Percentiles rank a stretch among this genome's conserved stretches.
Conservation (phyloP, 2,888 invertebrate species). For the Drosophila pseudotalamancana region DNA sequence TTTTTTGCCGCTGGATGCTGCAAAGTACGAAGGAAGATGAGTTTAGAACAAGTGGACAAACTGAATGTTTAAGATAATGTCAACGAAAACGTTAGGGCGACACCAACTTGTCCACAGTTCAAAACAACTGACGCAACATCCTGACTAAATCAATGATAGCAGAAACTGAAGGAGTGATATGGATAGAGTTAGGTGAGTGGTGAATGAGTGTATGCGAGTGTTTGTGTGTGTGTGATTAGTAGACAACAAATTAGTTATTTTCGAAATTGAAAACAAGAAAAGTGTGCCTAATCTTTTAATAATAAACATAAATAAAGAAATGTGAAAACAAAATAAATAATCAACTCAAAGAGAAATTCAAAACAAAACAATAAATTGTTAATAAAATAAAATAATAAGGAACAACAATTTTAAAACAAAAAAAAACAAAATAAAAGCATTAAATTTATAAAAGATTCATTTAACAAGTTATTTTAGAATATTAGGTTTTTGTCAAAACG, state of each 20-base stretch:
- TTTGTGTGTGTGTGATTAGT: conserved; percentile 7
- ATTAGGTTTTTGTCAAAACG: background rate
- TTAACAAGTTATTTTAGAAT: background rate
- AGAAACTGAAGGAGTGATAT: background rate
- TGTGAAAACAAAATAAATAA: background rate
- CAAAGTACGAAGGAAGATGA: conserved; percentile 23
- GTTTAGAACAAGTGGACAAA: conserved; percentile 12
- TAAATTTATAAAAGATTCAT: too few relatives aligned
- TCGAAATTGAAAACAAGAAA: conserved; percentile 10
- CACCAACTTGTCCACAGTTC: conserved; percentile 19
- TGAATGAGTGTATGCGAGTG: background rate
- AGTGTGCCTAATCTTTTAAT: background rate
- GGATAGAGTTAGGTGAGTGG: conserved; percentile 1
- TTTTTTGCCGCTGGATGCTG: conserved; percentile 74
- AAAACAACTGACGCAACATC: conserved; percentile 19
- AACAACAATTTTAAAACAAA: background rate
- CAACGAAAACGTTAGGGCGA: conserved; percentile 31
- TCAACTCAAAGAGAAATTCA: background rate
- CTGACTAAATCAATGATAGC: conserved; percentile 26
- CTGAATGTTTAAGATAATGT: background rate
- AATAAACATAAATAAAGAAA: background rate
- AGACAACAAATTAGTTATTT: background rate
- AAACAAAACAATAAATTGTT: conserved; percentile 21
- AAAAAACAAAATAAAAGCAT: too few relatives aligned
- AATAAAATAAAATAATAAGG: background rate